A percentile compares a stretch with the other conserved stretches of the same genome.
These are phyloP conservation scores for Blastobasis adustella DNA, from an alignment of 2,888 invertebrate species.

Conservation along the genomic window DNA sequence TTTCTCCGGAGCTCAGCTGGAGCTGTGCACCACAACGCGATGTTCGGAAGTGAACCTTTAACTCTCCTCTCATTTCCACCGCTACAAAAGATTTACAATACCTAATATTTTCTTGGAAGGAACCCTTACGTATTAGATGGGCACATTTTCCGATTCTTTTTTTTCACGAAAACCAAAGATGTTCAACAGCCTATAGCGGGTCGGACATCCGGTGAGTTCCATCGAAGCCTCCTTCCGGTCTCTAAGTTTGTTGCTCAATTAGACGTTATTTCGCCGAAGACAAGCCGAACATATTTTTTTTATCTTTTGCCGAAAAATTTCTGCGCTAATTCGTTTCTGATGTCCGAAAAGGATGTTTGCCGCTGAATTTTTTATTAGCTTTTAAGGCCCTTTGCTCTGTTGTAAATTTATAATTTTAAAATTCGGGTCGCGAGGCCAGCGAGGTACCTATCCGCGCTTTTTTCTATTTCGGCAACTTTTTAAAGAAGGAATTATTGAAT, in stretches of 20 bases:
- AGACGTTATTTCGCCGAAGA: conserved; percentile 29
- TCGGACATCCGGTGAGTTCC: conserved; percentile 47
- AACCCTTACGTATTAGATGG: neutral
- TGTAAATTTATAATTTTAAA: no score
- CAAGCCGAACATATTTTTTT: conserved; percentile 15
- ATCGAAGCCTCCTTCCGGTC: conserved; percentile 23
- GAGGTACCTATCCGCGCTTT: no score
- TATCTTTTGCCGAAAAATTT: conserved; percentile 7
- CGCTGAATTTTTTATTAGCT: conserved; percentile 24
- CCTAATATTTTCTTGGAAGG: no score
- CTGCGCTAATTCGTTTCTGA: conserved; percentile 25
- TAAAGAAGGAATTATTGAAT: no score
- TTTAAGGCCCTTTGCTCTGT: neutral
- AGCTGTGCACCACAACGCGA: no score
- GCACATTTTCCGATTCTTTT: neutral
- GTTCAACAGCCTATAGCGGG: conserved; percentile 9
- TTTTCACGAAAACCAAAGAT: conserved; percentile 6
- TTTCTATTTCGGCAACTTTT: no score
- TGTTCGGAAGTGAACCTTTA: no score
- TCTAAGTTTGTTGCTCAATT: conserved; percentile 44
- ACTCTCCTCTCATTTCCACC: no score
- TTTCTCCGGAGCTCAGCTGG: no score
- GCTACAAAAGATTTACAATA: no score
- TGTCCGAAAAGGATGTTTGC: conserved; percentile 13
- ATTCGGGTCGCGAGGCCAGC: no score